Evolutionary conservation across 2,797 vertebrate genomes (phyloP).

Genomic region (Megalops cyprinoides): DNA sequence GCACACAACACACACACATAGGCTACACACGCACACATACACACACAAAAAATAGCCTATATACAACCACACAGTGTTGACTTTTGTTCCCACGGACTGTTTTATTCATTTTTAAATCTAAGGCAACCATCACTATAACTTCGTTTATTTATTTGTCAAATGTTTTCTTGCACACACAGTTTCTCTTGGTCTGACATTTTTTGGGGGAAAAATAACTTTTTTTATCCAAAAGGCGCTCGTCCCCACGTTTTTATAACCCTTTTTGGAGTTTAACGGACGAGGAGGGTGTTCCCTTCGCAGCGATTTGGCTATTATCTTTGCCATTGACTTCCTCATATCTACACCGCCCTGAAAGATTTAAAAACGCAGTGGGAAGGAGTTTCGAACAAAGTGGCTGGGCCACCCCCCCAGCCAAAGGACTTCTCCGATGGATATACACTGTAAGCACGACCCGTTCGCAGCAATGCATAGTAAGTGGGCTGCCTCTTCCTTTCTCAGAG

Average conservation of each 20-base stretch:
- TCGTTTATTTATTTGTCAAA: neutral
- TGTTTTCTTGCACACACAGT: neutral
- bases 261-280: constrained; percentile 16
- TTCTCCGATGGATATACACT: constrained; percentile 83
- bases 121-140: neutral
- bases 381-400: constrained; percentile 18
- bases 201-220: neutral
- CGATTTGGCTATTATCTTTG: constrained; percentile 15
- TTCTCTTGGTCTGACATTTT: neutral
- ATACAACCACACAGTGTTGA: too few relatives aligned
- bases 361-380: constrained; percentile 26
- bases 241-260: neutral
- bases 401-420: constrained; percentile 47
- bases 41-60: neutral
- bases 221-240: constrained; percentile 7
- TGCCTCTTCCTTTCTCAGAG: constrained; percentile 61
- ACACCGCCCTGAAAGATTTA: neutral
- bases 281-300: neutral
- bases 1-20: neutral
- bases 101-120: too few relatives aligned
- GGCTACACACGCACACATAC: neutral
- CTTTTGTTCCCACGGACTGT: too few relatives aligned
- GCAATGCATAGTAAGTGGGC: constrained; percentile 88
- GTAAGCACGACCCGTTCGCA: constrained; percentile 85
- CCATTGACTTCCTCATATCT: neutral